These are phyloP conservation scores for Aquatica leii DNA, from an alignment of 2,888 invertebrate genomes.

Conservation along the genomic window DNA sequence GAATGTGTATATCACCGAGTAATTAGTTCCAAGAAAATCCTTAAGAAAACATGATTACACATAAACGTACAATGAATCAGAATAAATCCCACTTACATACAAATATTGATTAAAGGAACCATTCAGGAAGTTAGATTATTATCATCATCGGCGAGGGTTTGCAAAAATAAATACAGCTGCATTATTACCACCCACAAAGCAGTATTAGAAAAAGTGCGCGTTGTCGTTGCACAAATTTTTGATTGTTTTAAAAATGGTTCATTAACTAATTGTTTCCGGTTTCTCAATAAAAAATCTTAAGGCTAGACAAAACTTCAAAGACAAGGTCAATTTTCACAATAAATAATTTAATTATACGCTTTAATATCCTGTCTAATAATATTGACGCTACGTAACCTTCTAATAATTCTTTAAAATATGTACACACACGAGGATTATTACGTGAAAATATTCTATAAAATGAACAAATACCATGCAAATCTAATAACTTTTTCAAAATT, in stretches of 20 bases:
- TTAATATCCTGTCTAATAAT: conserved; percentile 18
- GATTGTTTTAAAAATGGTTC: neutral
- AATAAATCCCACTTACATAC: conserved; percentile 7
- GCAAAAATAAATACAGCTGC: conserved; percentile 16
- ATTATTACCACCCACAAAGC: neutral
- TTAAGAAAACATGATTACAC: neutral
- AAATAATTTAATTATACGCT: conserved; percentile 14
- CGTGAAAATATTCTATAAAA: neutral
- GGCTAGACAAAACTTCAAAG: conserved; percentile 23
- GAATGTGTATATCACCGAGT: too few relatives aligned
- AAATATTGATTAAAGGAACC: conserved; percentile 12
- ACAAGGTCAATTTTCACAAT: conserved; percentile 24
- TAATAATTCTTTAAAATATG: neutral
- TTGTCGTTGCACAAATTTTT: neutral
- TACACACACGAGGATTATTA: neutral
- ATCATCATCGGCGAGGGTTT: conserved; percentile 18
- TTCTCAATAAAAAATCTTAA: neutral
- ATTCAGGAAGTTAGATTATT: conserved; percentile 17
- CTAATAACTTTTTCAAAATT: too few relatives aligned
- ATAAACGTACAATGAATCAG: conserved; percentile 11
- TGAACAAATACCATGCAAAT: too few relatives aligned
- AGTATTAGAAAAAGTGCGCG: neutral
- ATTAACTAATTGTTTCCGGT: conserved; percentile 15
- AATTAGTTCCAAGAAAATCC: neutral
- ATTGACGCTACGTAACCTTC: conserved; percentile 12